Evolutionary conservation across 2,113 vertebrate genomes (phyloP).

Genomic region (Myxocyprinus asiaticus): DNA sequence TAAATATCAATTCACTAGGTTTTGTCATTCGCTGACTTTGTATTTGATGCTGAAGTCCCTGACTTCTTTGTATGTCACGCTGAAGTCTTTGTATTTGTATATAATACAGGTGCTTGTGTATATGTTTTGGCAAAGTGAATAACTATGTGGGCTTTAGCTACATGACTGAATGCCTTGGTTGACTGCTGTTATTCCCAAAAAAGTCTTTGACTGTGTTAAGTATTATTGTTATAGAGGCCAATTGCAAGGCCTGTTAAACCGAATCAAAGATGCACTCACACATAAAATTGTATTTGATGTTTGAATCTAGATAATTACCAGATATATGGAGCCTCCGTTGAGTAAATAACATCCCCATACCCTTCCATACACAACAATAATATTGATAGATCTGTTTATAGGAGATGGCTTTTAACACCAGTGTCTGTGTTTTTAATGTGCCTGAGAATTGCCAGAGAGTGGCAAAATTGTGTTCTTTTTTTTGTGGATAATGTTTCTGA

Average conservation of each 20-base stretch:
- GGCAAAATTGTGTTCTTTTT: not conserved
- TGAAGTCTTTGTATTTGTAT: too few relatives aligned
- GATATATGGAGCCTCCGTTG: not conserved
- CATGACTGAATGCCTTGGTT: too few relatives aligned
- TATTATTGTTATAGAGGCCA: not conserved
- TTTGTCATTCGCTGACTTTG: too few relatives aligned
- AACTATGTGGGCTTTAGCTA: too few relatives aligned
- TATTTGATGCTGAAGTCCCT: too few relatives aligned
- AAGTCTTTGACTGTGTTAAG: not conserved
- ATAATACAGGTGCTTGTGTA: too few relatives aligned
- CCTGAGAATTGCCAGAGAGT: not conserved
- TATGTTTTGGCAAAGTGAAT: too few relatives aligned
- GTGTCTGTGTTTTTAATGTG: slow-evolving; percentile 18
- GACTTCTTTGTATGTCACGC: too few relatives aligned
- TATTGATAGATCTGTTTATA: slow-evolving; percentile 3
- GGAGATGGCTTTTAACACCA: slow-evolving; percentile 28
- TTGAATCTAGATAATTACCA: slow-evolving; percentile 31
- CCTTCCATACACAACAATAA: not conserved
- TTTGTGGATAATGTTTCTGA: slow-evolving; percentile 3
- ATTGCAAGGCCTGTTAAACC: slow-evolving; percentile 1
- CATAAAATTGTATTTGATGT: not conserved
- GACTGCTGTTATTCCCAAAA: too few relatives aligned
- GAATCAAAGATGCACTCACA: not conserved
- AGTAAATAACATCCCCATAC: slow-evolving; percentile 14
- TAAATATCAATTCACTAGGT: too few relatives aligned